Base-by-base conservation (phyloP, 2,113 vertebrate species). In the Ictalurus punctatus region DNA sequence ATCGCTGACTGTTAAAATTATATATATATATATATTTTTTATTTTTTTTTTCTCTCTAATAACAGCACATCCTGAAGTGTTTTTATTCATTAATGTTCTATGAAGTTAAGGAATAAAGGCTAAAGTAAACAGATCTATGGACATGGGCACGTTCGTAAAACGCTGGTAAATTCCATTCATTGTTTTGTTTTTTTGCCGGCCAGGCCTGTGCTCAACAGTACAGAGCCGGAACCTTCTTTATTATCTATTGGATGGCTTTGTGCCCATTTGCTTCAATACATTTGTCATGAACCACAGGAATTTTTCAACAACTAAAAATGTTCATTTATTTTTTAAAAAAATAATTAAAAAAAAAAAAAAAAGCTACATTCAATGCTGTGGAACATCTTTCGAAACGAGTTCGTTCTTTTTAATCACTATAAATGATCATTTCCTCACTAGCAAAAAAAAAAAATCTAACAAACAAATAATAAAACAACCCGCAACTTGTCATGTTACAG, bases 161-260 rank as follows among this genome's bases (percentile, higher is more conserved):
- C 6, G 12, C 19, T 34, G 37, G 25, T 76, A 84, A 88, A 84
- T 5, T 23, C 16, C 71, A 88, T 79, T 63, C 21, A 44, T 30
- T 54, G 40, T 7, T 48, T 48, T 23, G 34, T 21, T 30, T 88
- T 88, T 52, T 78, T 56, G 79, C 88, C 85, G 90, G 85, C 80
- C 14, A 19, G 12, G 37, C 40, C 56, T 44, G 37, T 69, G 52
- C 37, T 63, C 81, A 86, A 83, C 21, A 69, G 79, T 23, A n/a
- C 27, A n/a, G 52, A 30, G 7, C 56, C 65, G 59, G 87, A 14
- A 56, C 30, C 63, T 54, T 44, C 54, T 17, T 83, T 71, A 10
- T 52, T 34, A 79, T 87, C 52, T 58, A 61, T 1, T 4, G 82
- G 74, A 30, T 81, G 61, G 48, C 48, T 58, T 86, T 56, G 73